Conservation (phyloP, 2,888 invertebrate species). For the Cataglyphis albicans region DNA sequence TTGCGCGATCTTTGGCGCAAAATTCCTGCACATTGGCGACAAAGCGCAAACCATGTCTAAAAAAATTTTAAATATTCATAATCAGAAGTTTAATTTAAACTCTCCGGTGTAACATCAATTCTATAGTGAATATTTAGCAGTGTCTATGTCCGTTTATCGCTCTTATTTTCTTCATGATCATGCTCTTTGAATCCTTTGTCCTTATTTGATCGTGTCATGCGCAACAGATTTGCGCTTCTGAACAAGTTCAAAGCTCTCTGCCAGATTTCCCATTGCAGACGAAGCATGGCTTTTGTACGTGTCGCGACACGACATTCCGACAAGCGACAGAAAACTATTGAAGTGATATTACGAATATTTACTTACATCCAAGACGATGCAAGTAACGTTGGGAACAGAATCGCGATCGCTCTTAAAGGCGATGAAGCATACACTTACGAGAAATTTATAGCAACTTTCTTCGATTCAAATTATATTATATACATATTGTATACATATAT, state of each 20-base stretch:
- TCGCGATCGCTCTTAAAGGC: not conserved
- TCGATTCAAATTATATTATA: not conserved
- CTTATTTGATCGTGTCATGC: conserved; percentile 34
- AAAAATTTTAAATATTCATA: conserved; percentile 11
- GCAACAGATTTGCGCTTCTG: conserved; percentile 38
- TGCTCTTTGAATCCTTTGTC: conserved; percentile 45
- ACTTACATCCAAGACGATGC: conserved; percentile 14
- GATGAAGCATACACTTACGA: not conserved
- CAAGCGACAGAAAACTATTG: conserved; percentile 3
- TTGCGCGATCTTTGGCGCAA: not conserved
- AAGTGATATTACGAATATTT: conserved; percentile 30
- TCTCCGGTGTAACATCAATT: conserved; percentile 9
- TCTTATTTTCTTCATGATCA: conserved; percentile 41
- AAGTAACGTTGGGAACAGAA: not conserved
- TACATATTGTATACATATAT: not conserved
- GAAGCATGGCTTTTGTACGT: conserved; percentile 34
- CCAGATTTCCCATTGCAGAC: conserved; percentile 45
- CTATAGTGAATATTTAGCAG: conserved; percentile 9
- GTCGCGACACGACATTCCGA: conserved; percentile 17
- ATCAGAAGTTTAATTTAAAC: conserved; percentile 15
- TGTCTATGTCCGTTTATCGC: not conserved
- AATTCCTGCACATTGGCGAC: not conserved
- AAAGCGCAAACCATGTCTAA: not conserved
- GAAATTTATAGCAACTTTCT: not conserved
- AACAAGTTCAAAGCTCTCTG: conserved; percentile 41